Evolutionary conservation across 2,888 invertebrate species (phyloP), one percentile per base, ranked within the genome.

Genomic region (Helleia helle): DNA sequence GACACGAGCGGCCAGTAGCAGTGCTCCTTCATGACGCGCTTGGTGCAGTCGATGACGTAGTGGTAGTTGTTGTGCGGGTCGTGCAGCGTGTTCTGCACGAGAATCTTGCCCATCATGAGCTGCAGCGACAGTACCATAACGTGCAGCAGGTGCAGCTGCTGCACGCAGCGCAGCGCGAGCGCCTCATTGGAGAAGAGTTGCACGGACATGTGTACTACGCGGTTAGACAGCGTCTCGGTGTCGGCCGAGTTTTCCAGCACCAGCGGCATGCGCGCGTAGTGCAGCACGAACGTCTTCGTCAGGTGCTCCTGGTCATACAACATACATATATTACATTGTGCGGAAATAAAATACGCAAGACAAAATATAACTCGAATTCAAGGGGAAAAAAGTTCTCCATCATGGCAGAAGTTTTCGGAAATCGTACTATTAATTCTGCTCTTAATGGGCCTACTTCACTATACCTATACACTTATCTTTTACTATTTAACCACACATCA

Each of bases 1-100:
- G 96, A 97, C 24, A 98, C 96, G 4, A 98, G 87, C 1, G 98
- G 97, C 98, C 98, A 99, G 72, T 97, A 98, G 76, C 97, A 97
- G 71, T 99, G 98, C 65, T 97, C 95, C 79, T 96, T 96, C 96
- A 99, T 97, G 13, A 97, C 94, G 44, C 93, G 88, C 50, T 92
- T 88, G 8, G 92, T 93, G 68, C 98, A 98, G 69, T 97, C 96
- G 36, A 98, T 97, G 13, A 97, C 96, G 59, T 89, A 91, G 71
- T 97, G 97, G 59, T 91, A 91, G 69, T 95, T 96, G 60, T 89
- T 90, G 13, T 87, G 87, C 1, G 90, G 88, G 75, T 93, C 92
- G 69, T 96, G 95, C 37, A 96, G 74, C 0, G 93, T 93, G 70
- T 94, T 95, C 62, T 91, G 92, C 42, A 96, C 93, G 11, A 96